Evolutionary conservation across 2,888 invertebrate genomes (phyloP).

Genomic region (Chesias legatella): DNA sequence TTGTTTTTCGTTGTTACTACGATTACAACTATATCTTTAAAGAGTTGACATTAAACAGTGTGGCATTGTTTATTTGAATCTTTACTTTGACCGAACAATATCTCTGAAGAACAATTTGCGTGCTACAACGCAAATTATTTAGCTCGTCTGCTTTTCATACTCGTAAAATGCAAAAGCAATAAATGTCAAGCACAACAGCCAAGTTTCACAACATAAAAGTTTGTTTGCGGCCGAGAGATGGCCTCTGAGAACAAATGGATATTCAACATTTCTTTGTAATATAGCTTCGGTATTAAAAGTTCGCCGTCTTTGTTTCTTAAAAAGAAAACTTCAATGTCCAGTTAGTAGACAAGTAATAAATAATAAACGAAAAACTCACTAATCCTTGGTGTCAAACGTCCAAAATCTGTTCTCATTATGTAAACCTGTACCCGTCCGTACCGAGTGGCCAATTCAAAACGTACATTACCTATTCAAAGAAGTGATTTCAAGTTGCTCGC

Average conservation of each 20-base stretch:
- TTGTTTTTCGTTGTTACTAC: too few species aligned
- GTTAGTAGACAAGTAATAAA: too few species aligned
- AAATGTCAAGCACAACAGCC: slow-evolving; percentile 69
- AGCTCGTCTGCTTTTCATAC: slow-evolving; percentile 50
- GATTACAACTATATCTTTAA: too few species aligned
- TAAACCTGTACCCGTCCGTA: background rate
- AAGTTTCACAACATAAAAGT: slow-evolving; percentile 72
- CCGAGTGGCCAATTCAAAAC: slow-evolving; percentile 39
- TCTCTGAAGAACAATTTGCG: too few species aligned
- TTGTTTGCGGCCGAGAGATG: slow-evolving; percentile 52
- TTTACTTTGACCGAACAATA: too few species aligned
- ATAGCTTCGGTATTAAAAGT: slow-evolving; percentile 34
- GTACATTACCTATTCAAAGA: slow-evolving; percentile 38
- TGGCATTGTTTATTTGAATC: too few species aligned
- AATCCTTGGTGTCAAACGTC: too few species aligned
- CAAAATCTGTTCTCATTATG: background rate
- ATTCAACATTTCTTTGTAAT: slow-evolving; percentile 57
- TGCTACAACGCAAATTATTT: slow-evolving; percentile 39
- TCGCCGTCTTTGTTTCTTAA: background rate
- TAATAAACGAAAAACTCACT: too few species aligned
- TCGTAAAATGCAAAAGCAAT: slow-evolving; percentile 73
- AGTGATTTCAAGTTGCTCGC: slow-evolving; percentile 53
- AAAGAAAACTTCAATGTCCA: too few species aligned
- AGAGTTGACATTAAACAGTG: too few species aligned
- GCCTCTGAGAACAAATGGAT: slow-evolving; percentile 49